These are phyloP conservation scores for Tipula helvola DNA, from an alignment of 2,888 invertebrate genomes.

Conservation along the genomic window DNA sequence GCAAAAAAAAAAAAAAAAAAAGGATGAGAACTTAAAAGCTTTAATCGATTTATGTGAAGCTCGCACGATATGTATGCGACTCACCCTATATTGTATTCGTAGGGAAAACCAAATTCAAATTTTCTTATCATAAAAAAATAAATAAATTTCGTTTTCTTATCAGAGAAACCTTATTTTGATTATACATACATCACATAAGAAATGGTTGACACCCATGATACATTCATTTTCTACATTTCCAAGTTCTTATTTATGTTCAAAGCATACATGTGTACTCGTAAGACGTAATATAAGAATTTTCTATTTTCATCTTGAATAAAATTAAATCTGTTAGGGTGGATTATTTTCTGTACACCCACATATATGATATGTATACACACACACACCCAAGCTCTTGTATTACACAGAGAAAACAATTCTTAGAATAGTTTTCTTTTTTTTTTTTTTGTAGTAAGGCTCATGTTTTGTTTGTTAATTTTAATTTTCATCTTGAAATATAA, in stretches of 20 bases:
- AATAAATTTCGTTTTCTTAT: background rate
- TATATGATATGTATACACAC: too few relatives aligned
- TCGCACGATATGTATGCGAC: background rate
- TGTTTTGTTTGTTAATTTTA: slow-evolving; percentile 4
- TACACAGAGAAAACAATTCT: background rate
- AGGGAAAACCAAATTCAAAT: background rate
- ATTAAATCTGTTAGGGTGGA: background rate
- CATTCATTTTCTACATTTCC: background rate
- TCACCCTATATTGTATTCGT: background rate
- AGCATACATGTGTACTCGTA: background rate
- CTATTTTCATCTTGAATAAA: background rate
- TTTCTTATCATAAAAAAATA: background rate
- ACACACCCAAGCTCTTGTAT: background rate
- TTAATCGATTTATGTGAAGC: background rate
- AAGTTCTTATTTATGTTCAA: slow-evolving; percentile 4
- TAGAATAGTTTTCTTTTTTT: background rate
- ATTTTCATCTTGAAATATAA: background rate
- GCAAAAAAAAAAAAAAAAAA: background rate
- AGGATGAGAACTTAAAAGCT: background rate
- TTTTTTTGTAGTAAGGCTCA: background rate
- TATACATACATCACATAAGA: slow-evolving; percentile 4
- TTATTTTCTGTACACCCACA: background rate
- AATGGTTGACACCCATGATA: slow-evolving; percentile 4
- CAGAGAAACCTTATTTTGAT: background rate
- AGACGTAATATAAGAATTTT: background rate